Percentiles rank a stretch among this genome's conserved stretches.
phyloP scores from a whole-genome alignment of 2,113 vertebrate genomes.

The Equus przewalskii region DNA sequence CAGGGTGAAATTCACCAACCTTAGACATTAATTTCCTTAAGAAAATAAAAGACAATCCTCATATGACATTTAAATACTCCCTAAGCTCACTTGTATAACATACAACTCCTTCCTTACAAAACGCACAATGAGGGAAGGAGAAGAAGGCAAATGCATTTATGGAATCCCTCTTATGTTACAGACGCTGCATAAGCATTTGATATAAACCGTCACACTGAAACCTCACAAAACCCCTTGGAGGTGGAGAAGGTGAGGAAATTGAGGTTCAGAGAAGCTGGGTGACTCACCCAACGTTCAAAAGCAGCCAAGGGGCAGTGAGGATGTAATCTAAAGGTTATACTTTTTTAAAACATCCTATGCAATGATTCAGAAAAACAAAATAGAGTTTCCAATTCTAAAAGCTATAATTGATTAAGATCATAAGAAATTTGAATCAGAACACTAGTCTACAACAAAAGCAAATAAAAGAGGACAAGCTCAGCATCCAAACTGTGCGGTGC shows the following conservation, averaged over 20 bases:
- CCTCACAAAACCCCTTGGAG: neutral
- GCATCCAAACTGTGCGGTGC: too few relatives aligned
- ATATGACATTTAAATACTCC: constrained; percentile 66
- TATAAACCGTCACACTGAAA: neutral
- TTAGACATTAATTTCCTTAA: constrained; percentile 59
- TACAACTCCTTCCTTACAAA: neutral
- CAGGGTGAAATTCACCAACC: constrained; percentile 23
- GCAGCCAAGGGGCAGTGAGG: neutral
- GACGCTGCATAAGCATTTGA: neutral
- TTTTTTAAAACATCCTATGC: neutral
- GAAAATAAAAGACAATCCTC: constrained; percentile 68
- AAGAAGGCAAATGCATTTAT: neutral
- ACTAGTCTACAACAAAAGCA: neutral
- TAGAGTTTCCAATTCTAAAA: neutral
- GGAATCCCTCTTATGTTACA: neutral
- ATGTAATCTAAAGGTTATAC: neutral
- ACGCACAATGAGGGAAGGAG: neutral
- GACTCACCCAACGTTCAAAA: neutral
- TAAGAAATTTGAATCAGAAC: neutral
- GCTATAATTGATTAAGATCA: neutral
- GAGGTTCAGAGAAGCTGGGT: neutral
- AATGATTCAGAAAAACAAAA: neutral
- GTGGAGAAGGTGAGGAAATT: neutral
- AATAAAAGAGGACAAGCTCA: neutral
- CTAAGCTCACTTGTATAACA: neutral